phyloP scores from a whole-genome alignment of 2,113 vertebrate genomes.

The Megaceryle maxima region DNA sequence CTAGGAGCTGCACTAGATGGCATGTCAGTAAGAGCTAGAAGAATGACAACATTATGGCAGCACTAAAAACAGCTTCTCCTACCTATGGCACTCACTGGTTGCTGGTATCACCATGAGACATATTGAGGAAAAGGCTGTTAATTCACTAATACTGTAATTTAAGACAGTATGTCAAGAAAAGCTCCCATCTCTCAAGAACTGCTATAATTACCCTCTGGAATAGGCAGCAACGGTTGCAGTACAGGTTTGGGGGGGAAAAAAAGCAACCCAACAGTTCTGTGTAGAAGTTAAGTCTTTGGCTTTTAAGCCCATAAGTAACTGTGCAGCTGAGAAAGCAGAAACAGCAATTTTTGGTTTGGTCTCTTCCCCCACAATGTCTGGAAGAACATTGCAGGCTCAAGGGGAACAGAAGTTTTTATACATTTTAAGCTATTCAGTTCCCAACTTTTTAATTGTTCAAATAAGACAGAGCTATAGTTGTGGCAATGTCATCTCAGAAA shows the following conservation, averaged over 20 bases:
- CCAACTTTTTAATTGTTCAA: background rate
- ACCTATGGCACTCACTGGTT: fast-evolving
- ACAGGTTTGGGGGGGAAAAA: background rate
- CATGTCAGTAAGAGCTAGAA: background rate
- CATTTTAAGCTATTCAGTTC: background rate
- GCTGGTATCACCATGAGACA: background rate
- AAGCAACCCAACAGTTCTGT: background rate
- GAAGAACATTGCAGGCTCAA: background rate
- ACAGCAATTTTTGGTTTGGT: background rate
- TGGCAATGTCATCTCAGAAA: background rate
- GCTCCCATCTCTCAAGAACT: background rate
- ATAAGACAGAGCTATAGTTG: background rate
- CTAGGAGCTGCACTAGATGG: background rate
- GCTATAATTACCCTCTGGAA: background rate
- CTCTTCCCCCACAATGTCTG: background rate
- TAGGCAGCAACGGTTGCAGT: background rate
- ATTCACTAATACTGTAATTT: background rate
- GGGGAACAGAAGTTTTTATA: background rate
- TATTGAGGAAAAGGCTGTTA: background rate
- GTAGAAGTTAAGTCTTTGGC: background rate
- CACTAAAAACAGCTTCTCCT: background rate
- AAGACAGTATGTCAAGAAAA: background rate
- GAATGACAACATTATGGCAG: background rate
- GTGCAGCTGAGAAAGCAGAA: background rate
- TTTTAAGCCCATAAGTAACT: background rate